Evolutionary conservation across 1,140 invertebrate species (phyloP).

Genomic region (Papilio polyxenes): DNA sequence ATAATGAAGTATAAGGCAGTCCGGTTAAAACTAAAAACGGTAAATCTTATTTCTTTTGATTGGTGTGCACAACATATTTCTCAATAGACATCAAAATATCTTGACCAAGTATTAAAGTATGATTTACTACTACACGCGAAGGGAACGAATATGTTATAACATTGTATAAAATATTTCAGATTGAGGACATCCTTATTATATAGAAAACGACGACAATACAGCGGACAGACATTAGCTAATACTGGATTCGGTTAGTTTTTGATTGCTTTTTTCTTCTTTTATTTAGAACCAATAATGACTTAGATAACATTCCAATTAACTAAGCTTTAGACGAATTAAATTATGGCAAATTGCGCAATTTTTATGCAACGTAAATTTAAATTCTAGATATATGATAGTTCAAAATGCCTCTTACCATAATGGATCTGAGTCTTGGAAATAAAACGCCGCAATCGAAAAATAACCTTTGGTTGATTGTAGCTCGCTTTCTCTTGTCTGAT

Average conservation of each 20-base stretch:
- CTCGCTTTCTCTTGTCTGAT: constrained; percentile 79
- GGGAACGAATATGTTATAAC: too few relatives aligned
- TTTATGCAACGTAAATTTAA: background rate
- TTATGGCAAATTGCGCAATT: background rate
- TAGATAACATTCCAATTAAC: too few relatives aligned
- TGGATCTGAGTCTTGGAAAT: constrained; percentile 66
- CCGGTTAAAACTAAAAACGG: too few relatives aligned
- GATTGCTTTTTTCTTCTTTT: background rate
- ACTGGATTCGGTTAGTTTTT: constrained; percentile 1
- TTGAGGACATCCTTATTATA: background rate
- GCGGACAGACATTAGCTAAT: background rate
- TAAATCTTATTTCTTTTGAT: too few relatives aligned
- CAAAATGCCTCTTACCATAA: constrained; percentile 62
- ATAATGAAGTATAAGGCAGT: too few relatives aligned
- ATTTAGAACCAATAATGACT: background rate
- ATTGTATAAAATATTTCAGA: background rate
- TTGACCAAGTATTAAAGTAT: too few relatives aligned
- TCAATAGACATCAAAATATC: too few relatives aligned
- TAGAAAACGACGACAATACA: background rate
- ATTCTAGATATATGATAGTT: background rate
- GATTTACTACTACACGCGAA: too few relatives aligned
- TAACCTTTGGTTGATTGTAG: constrained; percentile 81
- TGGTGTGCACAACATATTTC: too few relatives aligned
- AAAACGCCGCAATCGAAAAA: constrained; percentile 83
- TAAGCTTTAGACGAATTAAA: background rate